Base-by-base conservation (phyloP, 2,113 vertebrate species). In the Nibea coibor region DNA sequence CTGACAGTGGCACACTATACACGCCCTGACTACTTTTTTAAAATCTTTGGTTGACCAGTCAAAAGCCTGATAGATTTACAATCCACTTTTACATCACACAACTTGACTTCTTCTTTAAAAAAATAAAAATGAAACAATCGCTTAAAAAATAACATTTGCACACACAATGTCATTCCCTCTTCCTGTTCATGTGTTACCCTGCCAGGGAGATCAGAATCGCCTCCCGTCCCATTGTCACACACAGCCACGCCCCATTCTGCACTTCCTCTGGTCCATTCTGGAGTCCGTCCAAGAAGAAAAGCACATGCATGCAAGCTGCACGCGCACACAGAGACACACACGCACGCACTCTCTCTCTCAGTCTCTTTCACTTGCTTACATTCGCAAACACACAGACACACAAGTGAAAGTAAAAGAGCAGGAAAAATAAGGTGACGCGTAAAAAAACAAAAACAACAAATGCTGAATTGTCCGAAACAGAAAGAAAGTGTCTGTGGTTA, bases 211-310 rank as follows among this genome's bases (percentile, higher is more conserved):
- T 94, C 89, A 80, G 77, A 86, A 76, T 63, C 85, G 48, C 77
- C 82, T 69, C 78, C 87, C 81, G 74, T 74, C 56, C 85, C 88
- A 86, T 83, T 87, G 67, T 88, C 76, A 92, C 94, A 95, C 95
- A 93, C 95, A 94, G 95, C 91, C 94, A 77, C 93, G 91, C 87
- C 95, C 93, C 95, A 93, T 95, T 93, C 92, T 89, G 90, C 96
- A 98, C 97, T 96, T 99, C 94, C 97, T 95, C 95, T 92, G 89
- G 93, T 95, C 93, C 91, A 91, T 94, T 91, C 96, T 94, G 92
- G 95, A 96, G 94, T 96, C 96, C 95, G 91, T 95, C 94, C 95
- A 86, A 93, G 91, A 96, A 94, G 92, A 94, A 95, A 94, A 93
- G 87, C 81, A 79, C 78, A 91, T 59, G 47, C 90, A 90, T 47